Base-by-base conservation (phyloP, 2,888 invertebrate genomes). In the Zeuzera pyrina region DNA sequence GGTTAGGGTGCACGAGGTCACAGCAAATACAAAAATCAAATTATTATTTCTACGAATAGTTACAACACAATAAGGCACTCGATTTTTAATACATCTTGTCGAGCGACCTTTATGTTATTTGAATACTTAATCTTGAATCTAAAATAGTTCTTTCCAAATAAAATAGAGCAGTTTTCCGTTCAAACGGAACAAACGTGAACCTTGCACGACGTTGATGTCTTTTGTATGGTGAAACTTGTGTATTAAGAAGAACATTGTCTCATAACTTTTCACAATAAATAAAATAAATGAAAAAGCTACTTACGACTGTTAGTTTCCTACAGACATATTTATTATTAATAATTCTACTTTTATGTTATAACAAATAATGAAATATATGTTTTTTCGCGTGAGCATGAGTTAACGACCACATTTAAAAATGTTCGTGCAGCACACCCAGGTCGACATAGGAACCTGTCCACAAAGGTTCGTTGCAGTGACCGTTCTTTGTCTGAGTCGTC, bases 401-500 rank as follows among this genome's bases (percentile, higher is more conserved):
- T 71, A 74, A 77, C 69, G 63, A 68, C 63, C 50, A 47, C 52
- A 57, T 67, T 60, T 68, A 64, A 65, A 70, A 68, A 67, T 69
- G 57, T 61, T 54, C 61, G 57, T 57, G 61, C 62, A 67, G 72
- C 76, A 63, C 74, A 65, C 65, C 71, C 70, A 71, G 62, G 72
- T 66, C 31, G 73, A 60, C 57, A 64, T 64, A 57, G 59, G 65
- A 74, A 76, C 77, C 78, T 62, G 79, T 76, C 69, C 21, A 12
- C 25, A 14, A 8, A 8, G 13, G 15, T 16, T 25, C 23, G 31
- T 65, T 68, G 65, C 55, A 57, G 63, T 59, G 73, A 67, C 69
- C 74, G 71, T 70, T 70, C 78, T 79, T 79, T 79, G 79, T 79
- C 78, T 76, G 58, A 55, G 59, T 65, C 71, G 73, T 72, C 76